Conservation (phyloP, 2,888 invertebrate genomes). For the Agrotis puta region DNA sequence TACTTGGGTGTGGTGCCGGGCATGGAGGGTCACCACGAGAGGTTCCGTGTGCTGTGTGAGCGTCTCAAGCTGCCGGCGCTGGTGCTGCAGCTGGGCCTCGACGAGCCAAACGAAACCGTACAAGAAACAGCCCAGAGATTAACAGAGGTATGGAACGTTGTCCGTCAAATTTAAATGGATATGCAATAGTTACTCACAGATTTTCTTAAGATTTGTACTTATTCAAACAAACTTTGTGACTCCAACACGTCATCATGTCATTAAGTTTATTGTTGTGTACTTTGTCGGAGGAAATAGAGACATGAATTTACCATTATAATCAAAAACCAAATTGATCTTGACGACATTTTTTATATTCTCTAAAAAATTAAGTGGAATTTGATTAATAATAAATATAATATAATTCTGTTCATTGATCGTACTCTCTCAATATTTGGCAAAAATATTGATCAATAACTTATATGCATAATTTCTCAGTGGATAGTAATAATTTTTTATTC, state of each 20-base stretch:
- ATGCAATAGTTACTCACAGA: not conserved
- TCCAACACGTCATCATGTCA: no score
- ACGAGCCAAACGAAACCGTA: constrained; percentile 69
- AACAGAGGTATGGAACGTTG: constrained; percentile 64
- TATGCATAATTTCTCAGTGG: no score
- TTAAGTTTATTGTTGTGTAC: no score
- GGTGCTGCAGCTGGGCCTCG: constrained; percentile 73
- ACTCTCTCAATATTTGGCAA: no score
- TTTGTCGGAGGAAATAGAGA: no score
- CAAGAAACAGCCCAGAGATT: constrained; percentile 72
- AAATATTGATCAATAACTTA: no score
- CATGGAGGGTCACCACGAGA: constrained; percentile 73
- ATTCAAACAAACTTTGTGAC: not conserved
- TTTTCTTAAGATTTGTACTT: not conserved
- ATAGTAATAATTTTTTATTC: not conserved
- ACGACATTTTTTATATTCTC: no score
- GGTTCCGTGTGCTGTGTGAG: constrained; percentile 70
- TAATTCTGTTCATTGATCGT: no score
- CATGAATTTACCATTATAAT: no score
- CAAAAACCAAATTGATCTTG: no score
- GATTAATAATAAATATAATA: no score
- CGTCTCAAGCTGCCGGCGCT: constrained; percentile 73
- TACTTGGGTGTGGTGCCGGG: constrained; percentile 75
- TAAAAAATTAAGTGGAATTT: no score
- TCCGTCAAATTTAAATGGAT: not conserved